These are phyloP conservation scores for Micropoecilia bifurca DNA, from an alignment of 2,797 vertebrate genomes.

Conservation along the genomic window DNA sequence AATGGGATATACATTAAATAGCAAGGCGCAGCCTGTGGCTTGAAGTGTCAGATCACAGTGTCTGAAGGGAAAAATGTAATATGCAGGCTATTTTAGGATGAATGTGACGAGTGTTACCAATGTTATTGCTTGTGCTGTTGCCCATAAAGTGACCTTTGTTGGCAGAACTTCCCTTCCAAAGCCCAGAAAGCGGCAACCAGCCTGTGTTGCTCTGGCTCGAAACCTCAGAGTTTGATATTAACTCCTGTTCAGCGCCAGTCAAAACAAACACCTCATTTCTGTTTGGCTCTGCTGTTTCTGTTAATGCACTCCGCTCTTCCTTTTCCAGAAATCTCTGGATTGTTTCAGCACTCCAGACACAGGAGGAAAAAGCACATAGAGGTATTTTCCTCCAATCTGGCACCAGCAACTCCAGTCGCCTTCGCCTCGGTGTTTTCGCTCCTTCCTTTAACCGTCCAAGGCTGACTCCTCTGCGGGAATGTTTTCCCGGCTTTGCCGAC, in stretches of 20 bases:
- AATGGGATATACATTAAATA: background rate
- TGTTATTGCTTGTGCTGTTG: background rate
- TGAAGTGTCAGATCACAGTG: background rate
- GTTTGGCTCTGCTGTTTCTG: conserved; percentile 15
- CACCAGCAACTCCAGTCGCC: background rate
- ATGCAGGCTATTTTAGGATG: background rate
- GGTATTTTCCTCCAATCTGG: conserved; percentile 10
- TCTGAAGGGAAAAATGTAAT: background rate
- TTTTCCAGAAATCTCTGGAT: conserved; percentile 65
- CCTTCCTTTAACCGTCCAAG: background rate
- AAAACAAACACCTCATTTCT: conserved; percentile 47
- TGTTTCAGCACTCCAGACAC: conserved; percentile 53
- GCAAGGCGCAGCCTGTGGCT: background rate
- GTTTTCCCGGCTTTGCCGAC: conserved; percentile 3
- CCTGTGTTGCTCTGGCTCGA: background rate
- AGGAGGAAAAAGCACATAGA: conserved; percentile 27
- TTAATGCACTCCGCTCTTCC: conserved; percentile 1
- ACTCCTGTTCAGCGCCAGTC: conserved; percentile 40
- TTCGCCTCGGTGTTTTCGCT: background rate
- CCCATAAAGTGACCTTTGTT: conserved; percentile 16
- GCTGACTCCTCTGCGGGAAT: conserved; percentile 10
- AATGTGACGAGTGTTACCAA: conserved; percentile 4
- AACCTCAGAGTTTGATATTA: conserved; percentile 44
- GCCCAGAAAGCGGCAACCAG: background rate
- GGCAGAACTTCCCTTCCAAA: background rate